Evolutionary conservation across 2,113 vertebrate species (phyloP).

Genomic region (Nothocercus nigrocapillus): DNA sequence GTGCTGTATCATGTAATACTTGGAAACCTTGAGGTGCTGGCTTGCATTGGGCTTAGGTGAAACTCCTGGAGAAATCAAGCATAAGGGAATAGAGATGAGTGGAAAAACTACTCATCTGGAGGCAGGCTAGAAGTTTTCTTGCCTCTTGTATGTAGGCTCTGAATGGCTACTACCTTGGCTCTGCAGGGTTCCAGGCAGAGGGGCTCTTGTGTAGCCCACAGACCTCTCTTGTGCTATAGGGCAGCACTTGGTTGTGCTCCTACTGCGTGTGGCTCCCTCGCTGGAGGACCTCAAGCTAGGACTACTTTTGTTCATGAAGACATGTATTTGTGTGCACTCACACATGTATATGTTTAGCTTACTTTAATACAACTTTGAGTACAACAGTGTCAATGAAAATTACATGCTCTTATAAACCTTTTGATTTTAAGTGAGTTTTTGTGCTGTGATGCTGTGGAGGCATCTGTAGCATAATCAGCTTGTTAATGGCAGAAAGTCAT

Average conservation of each 20-base stretch:
- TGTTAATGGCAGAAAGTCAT: constrained; percentile 56
- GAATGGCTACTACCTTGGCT: not conserved
- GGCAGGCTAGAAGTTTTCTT: not conserved
- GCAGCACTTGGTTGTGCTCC: not conserved
- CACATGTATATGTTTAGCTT: not conserved
- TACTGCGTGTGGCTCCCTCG: not conserved
- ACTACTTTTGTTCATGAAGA: not conserved
- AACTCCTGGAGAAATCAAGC: rapidly evolving
- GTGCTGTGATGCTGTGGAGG: not conserved
- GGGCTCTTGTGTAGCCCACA: not conserved
- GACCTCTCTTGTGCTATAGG: not conserved
- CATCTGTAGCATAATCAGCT: constrained; percentile 48
- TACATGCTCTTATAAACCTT: constrained; percentile 13
- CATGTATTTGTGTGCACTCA: not conserved
- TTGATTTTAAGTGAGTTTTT: constrained; percentile 34
- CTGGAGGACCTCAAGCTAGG: not conserved
- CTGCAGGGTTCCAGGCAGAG: not conserved
- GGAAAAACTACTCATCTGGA: not conserved
- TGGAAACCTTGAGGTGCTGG: not conserved
- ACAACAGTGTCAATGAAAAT: constrained; percentile 50
- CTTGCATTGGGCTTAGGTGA: not conserved
- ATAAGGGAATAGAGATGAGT: not conserved
- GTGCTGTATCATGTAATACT: rapidly evolving
- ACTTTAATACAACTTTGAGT: constrained; percentile 13
- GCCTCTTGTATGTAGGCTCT: not conserved